These are phyloP conservation scores for Laticauda laticaudata DNA, from an alignment of 2,113 vertebrate genomes.

Conservation along the genomic window DNA sequence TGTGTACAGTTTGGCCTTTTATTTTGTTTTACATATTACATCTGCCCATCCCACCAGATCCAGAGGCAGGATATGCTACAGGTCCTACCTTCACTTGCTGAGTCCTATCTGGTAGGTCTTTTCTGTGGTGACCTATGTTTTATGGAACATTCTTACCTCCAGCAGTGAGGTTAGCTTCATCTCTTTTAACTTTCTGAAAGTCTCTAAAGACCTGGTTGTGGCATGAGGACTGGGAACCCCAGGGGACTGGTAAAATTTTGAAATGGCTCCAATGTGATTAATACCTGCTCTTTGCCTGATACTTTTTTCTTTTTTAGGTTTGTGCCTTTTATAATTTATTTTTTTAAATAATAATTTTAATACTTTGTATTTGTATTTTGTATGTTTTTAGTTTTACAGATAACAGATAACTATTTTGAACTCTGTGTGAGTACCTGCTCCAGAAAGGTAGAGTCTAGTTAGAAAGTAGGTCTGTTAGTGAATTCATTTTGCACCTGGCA, in stretches of 20 bases:
- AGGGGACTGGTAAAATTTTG: not conserved
- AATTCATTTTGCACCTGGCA: not conserved
- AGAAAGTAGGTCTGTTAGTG: not conserved
- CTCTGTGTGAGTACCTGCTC: not conserved
- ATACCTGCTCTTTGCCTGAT: not conserved
- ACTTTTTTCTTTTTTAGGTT: not conserved
- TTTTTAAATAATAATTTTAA: not conserved
- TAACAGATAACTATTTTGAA: not conserved
- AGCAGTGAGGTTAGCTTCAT: not conserved
- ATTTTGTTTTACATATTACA: not conserved
- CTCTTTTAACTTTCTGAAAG: not conserved
- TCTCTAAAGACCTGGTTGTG: not conserved
- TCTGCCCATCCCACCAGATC: not conserved
- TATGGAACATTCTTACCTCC: not conserved
- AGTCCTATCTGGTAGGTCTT: not conserved
- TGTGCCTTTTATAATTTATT: not conserved
- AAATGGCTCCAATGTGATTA: not conserved
- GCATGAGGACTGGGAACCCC: not conserved
- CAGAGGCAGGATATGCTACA: not conserved
- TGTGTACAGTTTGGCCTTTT: not conserved
- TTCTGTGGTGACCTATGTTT: not conserved
- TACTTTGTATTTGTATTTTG: not conserved
- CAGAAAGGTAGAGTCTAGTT: not conserved
- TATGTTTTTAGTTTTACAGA: not conserved
- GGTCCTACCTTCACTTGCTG: not conserved